Conservation (phyloP, 2,113 vertebrate genomes). For the Rhizomys pruinosus region DNA sequence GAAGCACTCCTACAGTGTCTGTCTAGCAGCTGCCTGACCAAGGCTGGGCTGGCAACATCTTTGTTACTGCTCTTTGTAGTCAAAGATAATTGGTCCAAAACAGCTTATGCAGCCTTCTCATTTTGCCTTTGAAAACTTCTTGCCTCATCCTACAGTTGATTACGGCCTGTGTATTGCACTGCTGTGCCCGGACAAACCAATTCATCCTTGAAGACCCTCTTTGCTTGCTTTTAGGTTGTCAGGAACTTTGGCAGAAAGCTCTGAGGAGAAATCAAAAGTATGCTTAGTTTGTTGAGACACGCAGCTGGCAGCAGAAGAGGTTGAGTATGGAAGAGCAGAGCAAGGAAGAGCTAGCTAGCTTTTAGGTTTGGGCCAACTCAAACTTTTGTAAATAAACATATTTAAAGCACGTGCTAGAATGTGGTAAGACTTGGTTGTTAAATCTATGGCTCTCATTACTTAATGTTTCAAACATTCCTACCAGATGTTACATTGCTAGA, state of each 20-base stretch:
- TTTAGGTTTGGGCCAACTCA: neutral
- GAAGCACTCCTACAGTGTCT: neutral
- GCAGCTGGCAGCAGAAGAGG: neutral
- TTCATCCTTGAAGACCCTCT: neutral
- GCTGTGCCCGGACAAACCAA: neutral
- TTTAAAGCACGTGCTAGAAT: neutral
- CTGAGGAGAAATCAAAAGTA: neutral
- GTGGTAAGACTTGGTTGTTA: neutral
- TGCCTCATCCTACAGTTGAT: neutral
- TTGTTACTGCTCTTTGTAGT: neutral
- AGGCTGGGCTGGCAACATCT: neutral
- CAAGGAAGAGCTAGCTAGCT: neutral
- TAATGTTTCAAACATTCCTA: slow-evolving; percentile 6
- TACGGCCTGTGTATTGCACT: neutral
- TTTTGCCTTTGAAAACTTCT: neutral
- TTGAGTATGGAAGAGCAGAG: neutral
- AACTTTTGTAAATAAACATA: slow-evolving; percentile 14
- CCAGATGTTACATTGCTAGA: neutral
- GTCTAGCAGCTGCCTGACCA: neutral
- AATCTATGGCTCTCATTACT: neutral
- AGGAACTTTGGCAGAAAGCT: neutral
- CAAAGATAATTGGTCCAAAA: neutral
- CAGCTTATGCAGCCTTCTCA: neutral
- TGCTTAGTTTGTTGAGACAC: slow-evolving; percentile 4
- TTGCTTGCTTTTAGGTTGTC: neutral